Base-by-base conservation (phyloP, 1,140 invertebrate species). In the Eumaeus atala region DNA sequence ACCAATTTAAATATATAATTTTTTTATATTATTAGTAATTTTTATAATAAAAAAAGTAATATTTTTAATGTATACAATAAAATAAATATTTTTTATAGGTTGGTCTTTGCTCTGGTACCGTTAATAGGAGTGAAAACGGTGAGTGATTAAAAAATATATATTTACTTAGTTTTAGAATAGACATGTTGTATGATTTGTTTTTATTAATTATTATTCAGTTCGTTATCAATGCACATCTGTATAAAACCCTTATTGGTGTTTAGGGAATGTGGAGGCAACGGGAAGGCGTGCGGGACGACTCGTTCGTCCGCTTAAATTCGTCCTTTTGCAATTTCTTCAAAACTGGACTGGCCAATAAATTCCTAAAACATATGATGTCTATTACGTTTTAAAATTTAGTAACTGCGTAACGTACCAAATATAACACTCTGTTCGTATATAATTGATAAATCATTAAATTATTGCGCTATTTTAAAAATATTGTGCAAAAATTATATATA, bases 311-410 rank as follows among this genome's bases (percentile, higher is more conserved):
- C 72, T 76, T 66, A 59, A 38, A 63, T 64, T 83, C 66, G 63
- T 81, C 62, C 47, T 83, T 86, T 86, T 84, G 74, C 70, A 77
- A 73, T 76, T 79, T 81, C 74, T 69, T 65, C 63, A 72, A 74
- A 74, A 59, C 58, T 66, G 21, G 52, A 18, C 16, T 38, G 34
- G 34, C 48, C 9, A 9, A 12, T 42, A 42, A 35, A 33, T 28
- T 49, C 16, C 6, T 11, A 49, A 28, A 28, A 28, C 21, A 28
- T 28, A 28, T 28, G 21, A 28, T 28, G 21, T 28, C 21, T 28
- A 28, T 28, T 28, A 3, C 2, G 21, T 3, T 28, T 28, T 6
- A 28, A 28, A 28, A 28, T 3, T 28, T 28, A n/a, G n/a, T n/a
- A n/a, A n/a, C n/a, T n/a, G n/a, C n/a, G n/a, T n/a, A n/a, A n/a